Evolutionary conservation across 2,113 vertebrate genomes (phyloP).

Genomic region (Bujurquina vittata): DNA sequence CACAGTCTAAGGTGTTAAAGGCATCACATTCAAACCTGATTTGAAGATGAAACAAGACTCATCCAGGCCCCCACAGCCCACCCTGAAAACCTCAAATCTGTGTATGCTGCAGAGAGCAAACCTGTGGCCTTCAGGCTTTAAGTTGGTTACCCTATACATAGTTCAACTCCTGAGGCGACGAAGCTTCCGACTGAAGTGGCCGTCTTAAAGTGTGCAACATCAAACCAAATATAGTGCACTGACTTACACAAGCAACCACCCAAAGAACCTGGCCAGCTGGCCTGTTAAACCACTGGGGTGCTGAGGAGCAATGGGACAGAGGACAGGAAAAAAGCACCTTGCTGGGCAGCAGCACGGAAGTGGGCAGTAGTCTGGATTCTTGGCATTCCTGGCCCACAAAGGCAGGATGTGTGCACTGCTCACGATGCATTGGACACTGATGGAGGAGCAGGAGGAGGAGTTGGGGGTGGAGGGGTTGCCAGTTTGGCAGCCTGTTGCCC

Average conservation of each 20-base stretch:
- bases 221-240: conserved; percentile 2
- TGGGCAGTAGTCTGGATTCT: conserved; percentile 72
- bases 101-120: neutral
- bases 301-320: neutral
- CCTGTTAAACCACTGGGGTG: conserved; percentile 22
- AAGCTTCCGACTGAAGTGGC: neutral
- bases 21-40: neutral
- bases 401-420: conserved; percentile 81
- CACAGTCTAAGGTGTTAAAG: neutral
- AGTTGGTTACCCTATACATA: neutral
- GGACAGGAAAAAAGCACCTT: conserved; percentile 48
- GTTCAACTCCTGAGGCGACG: conserved; percentile 31
- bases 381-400: conserved; percentile 82
- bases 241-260: conserved; percentile 35
- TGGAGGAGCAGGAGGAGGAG: conserved; percentile 25
- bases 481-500: conserved; percentile 40
- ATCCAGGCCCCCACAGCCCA: neutral
- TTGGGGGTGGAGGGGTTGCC: conserved; percentile 42
- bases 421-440: conserved; percentile 60
- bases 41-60: neutral
- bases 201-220: conserved; percentile 17
- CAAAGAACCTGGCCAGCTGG: conserved; percentile 3
- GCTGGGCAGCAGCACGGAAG: conserved; percentile 46
- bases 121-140: neutral
- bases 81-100: neutral